Evolutionary conservation across 2,797 vertebrate species (phyloP), one percentile per base, ranked within the genome.

Genomic region (Sebastes aleutianus): DNA sequence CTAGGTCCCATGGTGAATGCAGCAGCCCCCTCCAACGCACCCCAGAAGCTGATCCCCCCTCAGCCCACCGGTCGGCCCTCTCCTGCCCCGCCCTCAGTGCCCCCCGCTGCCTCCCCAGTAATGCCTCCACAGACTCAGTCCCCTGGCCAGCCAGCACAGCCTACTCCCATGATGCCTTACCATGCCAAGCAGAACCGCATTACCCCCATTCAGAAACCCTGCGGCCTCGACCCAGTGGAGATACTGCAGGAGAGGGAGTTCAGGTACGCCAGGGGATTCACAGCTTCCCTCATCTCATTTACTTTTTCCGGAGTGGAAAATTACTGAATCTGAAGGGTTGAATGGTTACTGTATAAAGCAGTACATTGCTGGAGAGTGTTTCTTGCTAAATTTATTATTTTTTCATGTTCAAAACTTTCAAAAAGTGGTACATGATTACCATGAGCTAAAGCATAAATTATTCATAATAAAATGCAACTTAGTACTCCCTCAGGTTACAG

Each of bases 111-210:
- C 24, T 98, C 98, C 1, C 98, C 98, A 0, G 97, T 99, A 36
- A 98, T 99, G 97, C 98, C 98, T 1, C 98, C 98, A 0, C 98
- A 99, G 93, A 98, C 98, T 2, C 98, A 98, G 90, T 99, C 98
- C 0, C 97, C 98, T 0, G 97, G 97, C 24, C 98, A 99, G 85
- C 97, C 97, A 0, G 95, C 96, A 1, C 98, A 98, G 88, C 97
- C 97, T 0, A 95, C 97, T 18, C 96, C 97, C 27, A 96, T 98
- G 97, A 97, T 98, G 65, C 96, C 97, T 78, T 98, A 98, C 82
- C 96, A 97, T 84, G 83, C 88, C 87, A 99, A 99, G 74, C 97
- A 98, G 95, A 99, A 97, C 90, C 96, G 97, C 8, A 97, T 99
- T 83, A 99, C 97, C 1, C 98, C 98, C 53, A 97, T 99, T 80